Base-by-base conservation (phyloP, 2,888 invertebrate species). In the Xylota segnis region DNA sequence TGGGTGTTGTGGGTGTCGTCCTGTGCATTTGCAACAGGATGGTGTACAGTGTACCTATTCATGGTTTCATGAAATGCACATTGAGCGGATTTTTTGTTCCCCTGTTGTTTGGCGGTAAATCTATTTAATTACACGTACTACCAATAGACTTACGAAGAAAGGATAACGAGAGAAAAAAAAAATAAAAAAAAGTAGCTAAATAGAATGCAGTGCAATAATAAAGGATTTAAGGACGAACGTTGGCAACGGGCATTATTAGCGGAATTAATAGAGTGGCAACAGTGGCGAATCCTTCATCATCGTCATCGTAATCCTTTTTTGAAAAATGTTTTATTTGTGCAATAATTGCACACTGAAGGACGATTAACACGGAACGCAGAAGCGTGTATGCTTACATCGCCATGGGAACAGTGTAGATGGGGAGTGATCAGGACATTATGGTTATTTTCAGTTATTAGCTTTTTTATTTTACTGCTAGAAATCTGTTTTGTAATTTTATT, bases 271-370 rank as follows among this genome's bases (percentile, higher is more conserved):
- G 40, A 63, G 50, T 63, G 72, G 72, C 54, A 79, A 83, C 78
- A 75, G 58, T 71, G 75, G 71, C 23, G 70, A 45, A 75, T 75
- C 81, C 75, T 84, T 75, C 65, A 65, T 75, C 71, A 79, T 83
- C 45, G 66, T 66, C 75, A 75, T 74, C 5, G 71, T 75, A 84
- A 84, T 84, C 81, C 84, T 71, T 63, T 77, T 78, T 61, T 63
- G 54, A 78, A 78, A 78, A 70, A 78, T 75, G 75, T 66, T 71
- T 75, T 76, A 66, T 81, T 84, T 47, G 50, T 29, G 59, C 75
- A 81, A 76, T 84, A 84, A 84, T 84, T 84, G 75, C 81, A 84
- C 84, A 71, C 84, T 81, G 52, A 84, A 81, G 75, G 75, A 66
- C 75, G 65, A 84, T 84, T 81, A 81, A 76, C 84, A 75, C 68